Evolutionary conservation across 1,140 invertebrate genomes (phyloP).

Genomic region (Drosophila littoralis): DNA sequence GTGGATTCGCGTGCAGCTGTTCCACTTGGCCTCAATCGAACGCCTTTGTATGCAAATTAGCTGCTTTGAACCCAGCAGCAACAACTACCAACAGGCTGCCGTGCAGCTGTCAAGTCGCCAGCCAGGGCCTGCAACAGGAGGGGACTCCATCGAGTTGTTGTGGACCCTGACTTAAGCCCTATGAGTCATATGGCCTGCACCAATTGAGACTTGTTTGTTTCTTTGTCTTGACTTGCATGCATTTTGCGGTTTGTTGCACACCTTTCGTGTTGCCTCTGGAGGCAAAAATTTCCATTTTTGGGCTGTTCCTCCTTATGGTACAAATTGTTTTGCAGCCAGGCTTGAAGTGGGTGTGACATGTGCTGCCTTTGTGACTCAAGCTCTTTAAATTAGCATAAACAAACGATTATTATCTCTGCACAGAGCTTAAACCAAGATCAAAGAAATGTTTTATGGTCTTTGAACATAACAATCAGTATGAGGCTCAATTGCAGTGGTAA

Average conservation of each 20-base stretch:
- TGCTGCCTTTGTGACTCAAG: conserved; percentile 50
- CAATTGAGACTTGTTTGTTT: conserved; percentile 44
- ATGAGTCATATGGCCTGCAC: conserved; percentile 44
- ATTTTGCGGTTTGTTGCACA: conserved; percentile 58
- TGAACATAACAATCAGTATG: conserved; percentile 12
- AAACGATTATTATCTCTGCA: conserved; percentile 54
- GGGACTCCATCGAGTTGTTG: not conserved
- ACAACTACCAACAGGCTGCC: conserved; percentile 21
- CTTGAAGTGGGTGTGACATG: conserved; percentile 23
- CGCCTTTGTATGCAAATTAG: conserved; percentile 80
- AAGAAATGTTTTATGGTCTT: conserved; percentile 3
- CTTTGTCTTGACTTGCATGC: conserved; percentile 42
- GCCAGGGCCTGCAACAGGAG: conserved; percentile 19
- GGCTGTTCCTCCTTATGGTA: conserved; percentile 10
- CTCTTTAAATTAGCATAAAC: conserved; percentile 64
- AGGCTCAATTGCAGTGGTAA: not conserved
- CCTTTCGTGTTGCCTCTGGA: conserved; percentile 28
- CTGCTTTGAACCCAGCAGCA: conserved; percentile 14
- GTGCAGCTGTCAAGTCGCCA: conserved; percentile 34
- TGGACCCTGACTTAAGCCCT: conserved; percentile 18
- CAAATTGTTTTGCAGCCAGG: conserved; percentile 36
- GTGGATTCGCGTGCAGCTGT: conserved; percentile 52
- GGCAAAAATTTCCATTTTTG: conserved; percentile 44
- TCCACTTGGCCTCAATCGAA: conserved; percentile 62
- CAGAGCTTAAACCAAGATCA: not conserved